Evolutionary conservation across 2,797 vertebrate genomes (phyloP), one percentile per base, ranked within the genome.

Genomic region (Anabas testudineus): DNA sequence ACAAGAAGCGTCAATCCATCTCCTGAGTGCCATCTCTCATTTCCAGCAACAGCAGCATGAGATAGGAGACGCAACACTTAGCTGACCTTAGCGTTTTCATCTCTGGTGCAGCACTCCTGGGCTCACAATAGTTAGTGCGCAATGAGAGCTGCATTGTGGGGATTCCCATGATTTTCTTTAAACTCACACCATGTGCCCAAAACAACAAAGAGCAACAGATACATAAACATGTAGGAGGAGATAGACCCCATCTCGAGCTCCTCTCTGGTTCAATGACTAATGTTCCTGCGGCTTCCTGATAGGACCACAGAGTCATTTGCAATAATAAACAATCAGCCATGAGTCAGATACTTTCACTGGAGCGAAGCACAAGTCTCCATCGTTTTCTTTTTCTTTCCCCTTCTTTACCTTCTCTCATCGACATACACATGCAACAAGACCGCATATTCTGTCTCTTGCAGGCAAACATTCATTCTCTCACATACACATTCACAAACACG

Each of bases 331-430:
- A 85, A 82, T 80, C 71, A 70, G 59, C 72, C 26, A 78, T 92
- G 87, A 90, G 86, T 91, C 91, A 90, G 76, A 86, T 61, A 85
- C 87, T 91, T 88, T 90, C 84, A 85, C 84, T 84, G 72, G 62
- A 61, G 56, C 26, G 7, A 43, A 57, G 53, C 60, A 32, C 37
- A 24, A 42, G 60, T 66, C 56, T 63, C 53, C 15, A 1, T 45
- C 7, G 62, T 53, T 70, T 37, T 70, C 28, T 21, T 48, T 16
- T 9, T 53, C 41, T 24, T 3, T 49, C 37, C 49, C 12, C 21
- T 21, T 16, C 47, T 39, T 42, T 45, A 30, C 66, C 34, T 65
- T 41, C 46, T 34, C 32, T 48, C 32, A 51, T 18, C 15, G 22
- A 30, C 26, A 45, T 7, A 55, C 13, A 22, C 61, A 68, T 46